phyloP scores from a whole-genome alignment of 1,140 invertebrate genomes.

The Teleopsis dalmanni region DNA sequence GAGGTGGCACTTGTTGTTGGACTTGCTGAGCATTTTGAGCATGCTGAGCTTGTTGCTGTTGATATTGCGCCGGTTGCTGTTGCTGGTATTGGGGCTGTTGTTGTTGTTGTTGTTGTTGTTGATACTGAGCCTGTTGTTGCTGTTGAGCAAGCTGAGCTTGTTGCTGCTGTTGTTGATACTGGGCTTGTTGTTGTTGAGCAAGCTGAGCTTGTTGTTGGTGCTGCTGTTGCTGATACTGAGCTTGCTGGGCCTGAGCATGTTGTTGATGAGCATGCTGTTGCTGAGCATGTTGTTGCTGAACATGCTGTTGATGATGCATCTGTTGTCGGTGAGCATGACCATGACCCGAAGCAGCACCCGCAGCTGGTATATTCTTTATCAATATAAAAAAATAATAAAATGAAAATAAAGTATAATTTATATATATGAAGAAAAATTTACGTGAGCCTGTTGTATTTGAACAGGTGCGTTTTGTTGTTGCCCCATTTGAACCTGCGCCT shows the following conservation, averaged over 20 bases:
- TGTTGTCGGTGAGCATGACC: neutral
- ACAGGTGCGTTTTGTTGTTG: neutral
- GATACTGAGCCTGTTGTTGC: neutral
- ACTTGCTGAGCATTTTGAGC: too few species aligned
- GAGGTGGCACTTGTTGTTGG: neutral
- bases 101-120: neutral
- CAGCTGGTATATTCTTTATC: neutral
- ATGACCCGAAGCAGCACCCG: neutral
- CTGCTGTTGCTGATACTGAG: conserved; percentile 9
- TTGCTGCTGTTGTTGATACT: neutral
- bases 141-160: neutral
- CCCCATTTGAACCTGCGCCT: neutral
- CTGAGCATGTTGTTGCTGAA: too few species aligned
- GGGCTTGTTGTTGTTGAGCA: neutral
- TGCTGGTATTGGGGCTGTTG: neutral
- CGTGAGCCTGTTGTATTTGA: neutral
- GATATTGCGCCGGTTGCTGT: too few species aligned
- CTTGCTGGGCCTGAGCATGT: conserved; percentile 2
- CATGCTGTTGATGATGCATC: neutral
- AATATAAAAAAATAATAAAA: neutral
- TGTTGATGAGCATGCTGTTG: too few species aligned
- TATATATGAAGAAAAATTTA: neutral
- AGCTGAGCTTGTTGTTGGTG: conserved; percentile 7
- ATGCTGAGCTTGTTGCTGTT: too few species aligned
- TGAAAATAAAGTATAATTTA: too few species aligned